Evolutionary conservation across 1,140 invertebrate species (phyloP), one percentile per base, ranked within the genome.

Genomic region (Aphelenchoides fujianensis): DNA sequence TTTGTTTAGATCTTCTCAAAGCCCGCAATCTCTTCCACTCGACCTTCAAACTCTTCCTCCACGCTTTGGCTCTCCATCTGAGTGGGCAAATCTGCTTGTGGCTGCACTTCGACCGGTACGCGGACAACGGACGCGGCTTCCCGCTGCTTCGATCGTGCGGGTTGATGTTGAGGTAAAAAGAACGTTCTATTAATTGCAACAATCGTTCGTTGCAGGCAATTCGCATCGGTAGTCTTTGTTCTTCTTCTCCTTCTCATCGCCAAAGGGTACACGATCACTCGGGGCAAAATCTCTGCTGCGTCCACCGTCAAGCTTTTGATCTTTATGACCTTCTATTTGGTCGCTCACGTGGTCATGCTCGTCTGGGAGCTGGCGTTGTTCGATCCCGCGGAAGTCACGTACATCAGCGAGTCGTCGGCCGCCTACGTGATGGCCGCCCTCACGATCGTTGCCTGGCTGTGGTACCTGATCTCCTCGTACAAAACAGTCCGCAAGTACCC

Each of bases 221-320:
- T 16, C 90, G 90, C 73, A 59, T 91, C 90, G 82, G 90, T 89
- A 61, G 84, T 88, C 1, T 93, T 92, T 76, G 86, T 94, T 0
- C 79, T 93, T 0, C 86, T 95, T 35, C 86, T 95, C 31, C 86
- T 95, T 28, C 84, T 95, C 19, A 86, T 94, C 80, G 92, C 90
- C 0, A 92, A 95, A 85, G 93, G 93, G 1, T 95, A 91, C 80
- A 95, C 93, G 0, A 90, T 95, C 12, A 95, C 93, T 0, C 88
- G 92, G 68, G 92, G 91, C 0, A 84, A 91, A 1, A 85, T 95
- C 12, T 88, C 90, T 52, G 85, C 89, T 0, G 86, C 85, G 12
- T 90, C 90, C 27, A 88, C 89, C 0, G 87, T 91, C 2, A 91
- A 92, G 85, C 85, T 93, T 16, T 90, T 89, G 2, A 86, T 91